A percentile compares a stretch with the other conserved stretches of the same genome.
These are phyloP conservation scores for Coranthus polyacanthus DNA, from an alignment of 2,797 vertebrate genomes.

Conservation along the genomic window DNA sequence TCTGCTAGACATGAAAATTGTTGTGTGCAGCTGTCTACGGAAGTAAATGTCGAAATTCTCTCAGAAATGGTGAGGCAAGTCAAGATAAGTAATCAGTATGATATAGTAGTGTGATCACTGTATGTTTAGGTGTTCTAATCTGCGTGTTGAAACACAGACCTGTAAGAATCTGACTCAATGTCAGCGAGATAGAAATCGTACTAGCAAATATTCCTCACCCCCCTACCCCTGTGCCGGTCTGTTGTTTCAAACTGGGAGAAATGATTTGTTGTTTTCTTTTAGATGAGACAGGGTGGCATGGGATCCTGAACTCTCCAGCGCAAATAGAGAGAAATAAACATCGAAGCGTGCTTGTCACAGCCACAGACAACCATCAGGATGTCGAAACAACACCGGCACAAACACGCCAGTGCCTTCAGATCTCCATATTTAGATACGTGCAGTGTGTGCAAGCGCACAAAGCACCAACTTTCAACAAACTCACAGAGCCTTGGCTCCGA, in stretches of 20 bases:
- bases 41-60: conserved; percentile 8
- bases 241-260: conserved; percentile 69
- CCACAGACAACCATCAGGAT: conserved; percentile 61
- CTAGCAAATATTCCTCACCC: conserved; percentile 45
- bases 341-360: conserved; percentile 60
- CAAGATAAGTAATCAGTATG: conserved; percentile 11
- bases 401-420: conserved; percentile 59
- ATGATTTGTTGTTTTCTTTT: conserved; percentile 73
- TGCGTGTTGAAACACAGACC: conserved; percentile 8
- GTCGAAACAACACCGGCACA: conserved; percentile 59
- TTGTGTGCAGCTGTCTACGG: not conserved
- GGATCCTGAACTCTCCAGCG: conserved; percentile 67
- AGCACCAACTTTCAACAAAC: conserved; percentile 55
- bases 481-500: conserved; percentile 38
- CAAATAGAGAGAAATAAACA: conserved; percentile 71
- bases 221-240: conserved; percentile 26
- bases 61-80: conserved; percentile 2
- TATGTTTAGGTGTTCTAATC: not conserved
- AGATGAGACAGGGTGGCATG: conserved; percentile 66
- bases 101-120: not conserved
- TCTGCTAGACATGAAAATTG: conserved; percentile 8
- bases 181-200: conserved; percentile 54
- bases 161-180: conserved; percentile 28
- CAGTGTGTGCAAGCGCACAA: conserved; percentile 26
- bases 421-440: conserved; percentile 70